Conservation (phyloP, 2,888 invertebrate genomes). For the Smittia aterrima region DNA sequence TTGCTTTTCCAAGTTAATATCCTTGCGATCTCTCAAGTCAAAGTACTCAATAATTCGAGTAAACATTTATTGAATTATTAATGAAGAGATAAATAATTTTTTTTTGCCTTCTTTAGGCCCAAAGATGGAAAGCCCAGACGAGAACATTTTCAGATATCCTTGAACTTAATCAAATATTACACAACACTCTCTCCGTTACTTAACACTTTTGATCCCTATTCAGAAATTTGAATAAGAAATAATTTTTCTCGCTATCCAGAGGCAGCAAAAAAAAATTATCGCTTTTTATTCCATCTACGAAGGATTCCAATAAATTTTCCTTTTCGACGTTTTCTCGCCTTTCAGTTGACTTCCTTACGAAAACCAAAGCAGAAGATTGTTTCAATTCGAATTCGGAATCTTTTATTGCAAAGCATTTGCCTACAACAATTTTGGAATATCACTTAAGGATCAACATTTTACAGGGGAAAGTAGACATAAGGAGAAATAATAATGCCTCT, state of each 20-base stretch:
- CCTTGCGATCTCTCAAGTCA: too few species aligned
- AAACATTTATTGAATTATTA: neutral
- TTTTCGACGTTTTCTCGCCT: neutral
- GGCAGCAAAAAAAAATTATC: neutral
- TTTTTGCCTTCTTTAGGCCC: neutral
- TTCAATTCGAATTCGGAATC: neutral
- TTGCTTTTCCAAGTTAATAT: too few species aligned
- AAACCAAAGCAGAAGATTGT: neutral
- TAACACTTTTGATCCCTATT: neutral
- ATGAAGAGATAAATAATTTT: neutral
- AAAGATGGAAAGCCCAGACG: neutral
- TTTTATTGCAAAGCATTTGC: neutral
- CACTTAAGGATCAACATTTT: neutral
- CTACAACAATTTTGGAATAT: neutral
- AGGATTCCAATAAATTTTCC: constrained; percentile 13
- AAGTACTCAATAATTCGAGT: too few species aligned
- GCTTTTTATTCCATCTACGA: neutral
- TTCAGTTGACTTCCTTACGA: neutral
- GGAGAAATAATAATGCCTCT: neutral
- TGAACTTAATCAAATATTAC: neutral
- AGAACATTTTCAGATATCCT: neutral
- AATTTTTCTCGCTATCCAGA: neutral
- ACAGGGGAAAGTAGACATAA: neutral
- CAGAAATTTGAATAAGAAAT: constrained; percentile 1
- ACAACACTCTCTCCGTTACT: neutral